These are phyloP conservation scores for Plagiodera versicolora DNA, from an alignment of 2,888 invertebrate species.

Conservation along the genomic window DNA sequence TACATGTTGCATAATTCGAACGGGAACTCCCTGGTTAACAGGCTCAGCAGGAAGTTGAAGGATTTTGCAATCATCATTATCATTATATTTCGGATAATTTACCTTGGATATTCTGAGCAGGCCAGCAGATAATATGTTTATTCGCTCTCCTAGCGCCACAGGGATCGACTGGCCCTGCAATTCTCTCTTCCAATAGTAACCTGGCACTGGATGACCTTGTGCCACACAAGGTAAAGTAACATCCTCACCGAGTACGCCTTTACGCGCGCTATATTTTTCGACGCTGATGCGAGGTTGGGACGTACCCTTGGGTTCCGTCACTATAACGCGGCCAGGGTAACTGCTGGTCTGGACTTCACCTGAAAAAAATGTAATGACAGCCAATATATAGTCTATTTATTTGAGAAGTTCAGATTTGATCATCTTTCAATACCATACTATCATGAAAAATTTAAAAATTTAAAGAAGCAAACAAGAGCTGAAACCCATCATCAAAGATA, in stretches of 20 bases:
- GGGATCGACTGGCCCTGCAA: conserved; percentile 69
- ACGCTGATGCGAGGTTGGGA: conserved; percentile 74
- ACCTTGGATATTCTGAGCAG: conserved; percentile 69
- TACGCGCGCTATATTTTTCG: conserved; percentile 69
- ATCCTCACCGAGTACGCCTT: conserved; percentile 71
- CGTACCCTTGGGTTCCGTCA: conserved; percentile 74
- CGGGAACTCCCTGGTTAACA: no score
- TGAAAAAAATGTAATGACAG: conserved; percentile 43
- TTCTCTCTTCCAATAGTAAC: conserved; percentile 79
- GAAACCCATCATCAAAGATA: conserved; percentile 1
- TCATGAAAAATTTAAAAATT: no score
- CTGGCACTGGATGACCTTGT: conserved; percentile 79
- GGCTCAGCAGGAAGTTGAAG: no score
- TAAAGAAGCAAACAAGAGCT: conserved; percentile 7
- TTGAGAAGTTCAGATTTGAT: no score
- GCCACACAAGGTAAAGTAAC: conserved; percentile 77
- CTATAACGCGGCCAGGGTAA: conserved; percentile 67
- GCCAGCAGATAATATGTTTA: conserved; percentile 64
- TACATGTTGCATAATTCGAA: no score
- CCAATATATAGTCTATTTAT: no score
- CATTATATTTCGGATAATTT: conserved; percentile 16
- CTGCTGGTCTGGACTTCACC: conserved; percentile 62
- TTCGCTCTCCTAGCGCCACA: conserved; percentile 66
- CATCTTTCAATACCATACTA: no score
- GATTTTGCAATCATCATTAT: no score